Base-by-base conservation (phyloP, 2,797 vertebrate species). In the Lithobates sylvaticus region DNA sequence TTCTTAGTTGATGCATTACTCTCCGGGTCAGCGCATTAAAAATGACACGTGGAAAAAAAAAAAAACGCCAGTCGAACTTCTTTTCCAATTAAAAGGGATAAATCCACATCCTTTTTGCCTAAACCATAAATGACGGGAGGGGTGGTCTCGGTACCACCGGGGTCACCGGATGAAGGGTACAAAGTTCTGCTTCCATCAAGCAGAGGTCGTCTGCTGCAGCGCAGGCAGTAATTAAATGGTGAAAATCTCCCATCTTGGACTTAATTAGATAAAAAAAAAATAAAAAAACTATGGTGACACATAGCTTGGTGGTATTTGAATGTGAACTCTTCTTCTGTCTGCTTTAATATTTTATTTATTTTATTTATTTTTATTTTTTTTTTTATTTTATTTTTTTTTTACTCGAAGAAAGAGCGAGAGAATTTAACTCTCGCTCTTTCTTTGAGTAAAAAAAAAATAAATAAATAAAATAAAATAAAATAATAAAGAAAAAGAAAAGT, bases 251-350 rank as follows among this genome's bases (percentile, higher is more conserved):
- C 13, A 42, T 67, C 15, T 74, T 61, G 54, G 21, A 39, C 32
- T 58, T 78, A 82, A 86, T 82, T 70, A 82, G 73, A 44, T 1
- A 58, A 84, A 23, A 50, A 44, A 44, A 69, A 84, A 23, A 50
- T 2, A 39, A 42, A 44, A 69, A 84, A 23, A 50, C 47, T 26
- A 72, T 44, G 13, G 44, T 73, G 76, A 84, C 75, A 71, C 65
- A 58, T 64, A 34, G 58, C 69, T 65, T n/a, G n/a, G n/a, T n/a
- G n/a, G n/a, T n/a, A n/a, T n/a, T n/a, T n/a, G n/a, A n/a, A n/a
- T n/a, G n/a, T n/a, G n/a, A n/a, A n/a, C n/a, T n/a, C n/a, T n/a
- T n/a, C n/a, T n/a, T n/a, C n/a, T n/a, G n/a, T n/a, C n/a, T n/a
- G n/a, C n/a, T n/a, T n/a, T n/a, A n/a, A n/a, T n/a, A n/a, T n/a